Evolutionary conservation across 2,888 invertebrate genomes (phyloP).

Genomic region (Rhamnusium bicolor): DNA sequence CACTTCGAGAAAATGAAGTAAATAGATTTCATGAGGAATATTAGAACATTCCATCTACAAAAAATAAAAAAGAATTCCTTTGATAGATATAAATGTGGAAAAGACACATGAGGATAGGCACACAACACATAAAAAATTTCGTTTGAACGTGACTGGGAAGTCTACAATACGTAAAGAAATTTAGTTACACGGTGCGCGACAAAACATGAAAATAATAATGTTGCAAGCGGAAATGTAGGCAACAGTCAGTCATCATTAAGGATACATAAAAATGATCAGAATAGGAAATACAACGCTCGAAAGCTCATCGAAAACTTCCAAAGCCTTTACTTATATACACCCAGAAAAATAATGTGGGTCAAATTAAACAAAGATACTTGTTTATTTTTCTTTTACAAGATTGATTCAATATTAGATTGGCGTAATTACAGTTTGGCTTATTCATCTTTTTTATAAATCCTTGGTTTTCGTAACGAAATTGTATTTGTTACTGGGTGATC

Average conservation of each 20-base stretch:
- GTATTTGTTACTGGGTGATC: no score
- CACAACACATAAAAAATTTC: background rate
- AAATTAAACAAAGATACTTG: no score
- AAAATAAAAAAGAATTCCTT: background rate
- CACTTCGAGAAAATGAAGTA: background rate
- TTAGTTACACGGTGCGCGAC: background rate
- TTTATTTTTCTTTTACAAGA: no score
- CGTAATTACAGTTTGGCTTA: no score
- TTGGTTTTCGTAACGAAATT: no score
- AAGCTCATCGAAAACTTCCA: no score
- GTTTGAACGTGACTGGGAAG: background rate
- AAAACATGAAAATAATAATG: background rate
- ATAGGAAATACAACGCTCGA: no score
- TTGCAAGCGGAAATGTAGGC: background rate
- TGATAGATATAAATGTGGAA: background rate
- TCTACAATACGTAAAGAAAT: background rate
- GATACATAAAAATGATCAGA: background rate
- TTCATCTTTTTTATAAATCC: no score
- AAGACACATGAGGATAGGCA: background rate
- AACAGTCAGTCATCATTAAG: background rate
- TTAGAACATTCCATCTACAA: background rate
- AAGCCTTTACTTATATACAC: no score
- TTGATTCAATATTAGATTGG: no score
- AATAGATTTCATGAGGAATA: background rate
- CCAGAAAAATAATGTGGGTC: no score